A percentile compares a stretch with the other conserved stretches of the same genome.
Conservation (phyloP, 2,113 vertebrate species). For the Pachyramphus minor region DNA sequence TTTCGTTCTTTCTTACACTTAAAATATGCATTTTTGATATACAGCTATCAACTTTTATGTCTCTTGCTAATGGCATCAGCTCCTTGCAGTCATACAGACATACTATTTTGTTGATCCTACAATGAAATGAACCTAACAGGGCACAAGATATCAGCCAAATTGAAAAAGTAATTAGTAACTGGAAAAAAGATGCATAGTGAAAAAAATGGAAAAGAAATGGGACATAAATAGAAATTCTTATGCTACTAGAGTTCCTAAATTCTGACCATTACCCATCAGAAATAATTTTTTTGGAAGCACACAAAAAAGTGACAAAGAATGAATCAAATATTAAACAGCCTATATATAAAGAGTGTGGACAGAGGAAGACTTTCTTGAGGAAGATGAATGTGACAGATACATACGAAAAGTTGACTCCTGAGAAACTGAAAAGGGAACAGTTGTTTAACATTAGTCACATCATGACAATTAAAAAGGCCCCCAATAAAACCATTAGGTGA, state of each 20-base stretch:
- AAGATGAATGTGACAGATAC: background rate
- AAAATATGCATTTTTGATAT: background rate
- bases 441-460: background rate
- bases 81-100: background rate
- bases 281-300: background rate
- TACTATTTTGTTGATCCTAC: background rate
- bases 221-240: background rate
- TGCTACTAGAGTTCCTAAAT: background rate
- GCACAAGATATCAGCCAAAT: background rate
- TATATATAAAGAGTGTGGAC: background rate
- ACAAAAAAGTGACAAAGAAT: background rate
- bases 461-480: background rate
- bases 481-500: background rate
- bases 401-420: background rate
- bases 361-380: background rate
- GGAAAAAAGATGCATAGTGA: background rate
- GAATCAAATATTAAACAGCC: background rate
- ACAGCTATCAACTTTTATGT: background rate
- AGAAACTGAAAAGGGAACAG: background rate
- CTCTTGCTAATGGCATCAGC: background rate
- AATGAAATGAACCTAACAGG: background rate
- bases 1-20: background rate
- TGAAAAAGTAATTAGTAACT: background rate
- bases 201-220: background rate
- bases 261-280: background rate